Conservation (phyloP, 1,140 invertebrate species). For the Anagrus nilaparvatae region DNA sequence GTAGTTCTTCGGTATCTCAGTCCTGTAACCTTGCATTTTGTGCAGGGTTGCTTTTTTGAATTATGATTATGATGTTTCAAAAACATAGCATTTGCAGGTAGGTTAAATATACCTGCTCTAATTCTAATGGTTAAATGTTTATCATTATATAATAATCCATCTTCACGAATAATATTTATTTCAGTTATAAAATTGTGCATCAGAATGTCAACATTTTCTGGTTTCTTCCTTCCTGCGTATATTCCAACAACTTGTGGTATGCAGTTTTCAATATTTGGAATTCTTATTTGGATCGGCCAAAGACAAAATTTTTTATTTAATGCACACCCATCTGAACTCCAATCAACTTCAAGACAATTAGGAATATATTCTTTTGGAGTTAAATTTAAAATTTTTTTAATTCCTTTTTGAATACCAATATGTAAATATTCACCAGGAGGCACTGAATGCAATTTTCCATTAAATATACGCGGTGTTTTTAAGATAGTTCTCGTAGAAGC, state of each 20-base stretch:
- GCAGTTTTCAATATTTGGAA: slow-evolving; percentile 4
- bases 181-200: slow-evolving; percentile 10
- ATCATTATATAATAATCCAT: not conserved
- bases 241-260: slow-evolving; percentile 10
- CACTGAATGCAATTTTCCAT: slow-evolving; percentile 2
- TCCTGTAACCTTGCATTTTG: slow-evolving; percentile 16
- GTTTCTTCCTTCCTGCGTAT: slow-evolving; percentile 7
- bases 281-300: slow-evolving; percentile 3
- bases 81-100: not conserved
- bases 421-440: slow-evolving; percentile 12
- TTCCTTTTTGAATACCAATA: slow-evolving; percentile 6
- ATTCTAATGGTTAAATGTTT: not conserved
- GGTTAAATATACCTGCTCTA: not conserved
- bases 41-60: slow-evolving; percentile 10
- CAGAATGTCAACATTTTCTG: slow-evolving; percentile 3
- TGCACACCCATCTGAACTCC: slow-evolving; percentile 13
- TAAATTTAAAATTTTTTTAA: not conserved
- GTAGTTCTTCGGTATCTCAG: not conserved
- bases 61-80: slow-evolving; percentile 7
- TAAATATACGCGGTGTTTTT: slow-evolving; percentile 4
- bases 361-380: slow-evolving; percentile 3
- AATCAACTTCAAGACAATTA: slow-evolving; percentile 3
- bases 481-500: slow-evolving; percentile 9
- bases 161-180: not conserved
- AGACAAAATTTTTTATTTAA: slow-evolving; percentile 1